A percentile compares a stretch with the other conserved stretches of the same genome.
phyloP scores from a whole-genome alignment of 2,888 invertebrate genomes.

The Oasisia sp. region DNA sequence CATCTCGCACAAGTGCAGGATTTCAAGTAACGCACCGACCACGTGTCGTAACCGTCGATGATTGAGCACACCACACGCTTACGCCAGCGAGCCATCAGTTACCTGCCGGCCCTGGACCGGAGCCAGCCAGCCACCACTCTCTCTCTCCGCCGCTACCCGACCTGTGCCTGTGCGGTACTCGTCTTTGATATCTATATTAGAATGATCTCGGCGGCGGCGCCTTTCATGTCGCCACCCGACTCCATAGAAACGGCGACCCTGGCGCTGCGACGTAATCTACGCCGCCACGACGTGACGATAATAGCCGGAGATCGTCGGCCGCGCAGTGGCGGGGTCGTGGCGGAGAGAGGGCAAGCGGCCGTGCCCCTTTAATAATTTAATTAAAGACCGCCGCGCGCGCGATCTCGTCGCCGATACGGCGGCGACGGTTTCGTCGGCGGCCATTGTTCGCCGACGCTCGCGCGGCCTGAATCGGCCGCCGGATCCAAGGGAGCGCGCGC shows the following conservation, averaged over 20 bases:
- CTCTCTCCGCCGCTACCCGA: neutral
- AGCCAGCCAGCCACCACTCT: neutral
- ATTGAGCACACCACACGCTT: neutral
- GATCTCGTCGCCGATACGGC: constrained; percentile 9
- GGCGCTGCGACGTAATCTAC: neutral
- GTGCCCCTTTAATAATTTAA: constrained; percentile 17
- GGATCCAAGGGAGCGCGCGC: neutral
- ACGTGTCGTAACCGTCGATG: neutral
- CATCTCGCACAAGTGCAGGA: no score
- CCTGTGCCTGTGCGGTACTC: neutral
- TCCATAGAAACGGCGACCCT: neutral
- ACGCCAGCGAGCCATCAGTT: neutral
- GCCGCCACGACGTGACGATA: neutral
- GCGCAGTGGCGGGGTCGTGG: neutral
- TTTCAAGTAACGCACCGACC: neutral
- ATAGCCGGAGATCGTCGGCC: neutral
- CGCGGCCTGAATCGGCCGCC: neutral
- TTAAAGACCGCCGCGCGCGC: constrained; percentile 17
- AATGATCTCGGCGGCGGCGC: neutral
- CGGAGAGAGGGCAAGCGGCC: neutral
- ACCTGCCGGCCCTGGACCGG: neutral
- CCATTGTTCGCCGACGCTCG: neutral
- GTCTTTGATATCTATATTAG: constrained; percentile 17
- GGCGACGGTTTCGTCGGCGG: neutral
- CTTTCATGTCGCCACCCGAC: neutral